Evolutionary conservation across 2,797 vertebrate genomes (phyloP).

Genomic region (Myoxocephalus aenaeus): DNA sequence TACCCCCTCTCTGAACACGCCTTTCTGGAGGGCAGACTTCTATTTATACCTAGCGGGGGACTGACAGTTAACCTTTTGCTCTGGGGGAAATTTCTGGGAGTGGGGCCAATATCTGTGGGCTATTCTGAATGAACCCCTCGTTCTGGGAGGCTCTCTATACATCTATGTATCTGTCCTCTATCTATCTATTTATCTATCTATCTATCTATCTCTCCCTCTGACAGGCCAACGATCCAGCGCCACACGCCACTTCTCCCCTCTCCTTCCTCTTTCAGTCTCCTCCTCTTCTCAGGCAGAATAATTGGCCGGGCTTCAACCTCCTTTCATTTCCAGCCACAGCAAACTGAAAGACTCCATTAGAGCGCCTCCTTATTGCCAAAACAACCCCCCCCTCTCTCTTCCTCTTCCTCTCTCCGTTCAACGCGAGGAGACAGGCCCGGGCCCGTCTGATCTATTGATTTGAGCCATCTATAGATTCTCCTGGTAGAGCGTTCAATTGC

Average conservation of each 20-base stretch:
- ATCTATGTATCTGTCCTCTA: slow-evolving; percentile 41
- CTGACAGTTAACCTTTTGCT: slow-evolving; percentile 87
- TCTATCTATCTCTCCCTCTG: slow-evolving; percentile 18
- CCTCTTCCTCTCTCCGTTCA: slow-evolving; percentile 47
- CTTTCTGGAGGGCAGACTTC: slow-evolving; percentile 81
- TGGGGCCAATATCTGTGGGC: slow-evolving; percentile 75
- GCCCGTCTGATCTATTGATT: slow-evolving; percentile 66
- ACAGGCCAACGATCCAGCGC: slow-evolving; percentile 64
- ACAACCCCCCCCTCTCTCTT: slow-evolving; percentile 18
- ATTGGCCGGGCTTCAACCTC: slow-evolving; percentile 79
- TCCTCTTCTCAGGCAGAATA: slow-evolving; percentile 73
- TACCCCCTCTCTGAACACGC: slow-evolving; percentile 72
- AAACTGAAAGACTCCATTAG: slow-evolving; percentile 82
- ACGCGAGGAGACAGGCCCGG: slow-evolving; percentile 54
- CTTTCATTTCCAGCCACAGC: slow-evolving; percentile 82
- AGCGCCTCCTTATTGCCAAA: slow-evolving; percentile 70
- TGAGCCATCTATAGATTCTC: slow-evolving; percentile 56
- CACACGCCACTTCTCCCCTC: slow-evolving; percentile 69
- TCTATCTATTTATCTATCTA: slow-evolving; percentile 34
- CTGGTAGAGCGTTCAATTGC: slow-evolving; percentile 32
- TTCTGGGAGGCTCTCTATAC: slow-evolving; percentile 58
- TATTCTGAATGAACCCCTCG: slow-evolving; percentile 66
- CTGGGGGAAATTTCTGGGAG: slow-evolving; percentile 81
- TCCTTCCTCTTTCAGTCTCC: slow-evolving; percentile 61
- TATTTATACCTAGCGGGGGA: slow-evolving; percentile 85